Evolutionary conservation across 2,888 invertebrate species (phyloP), one percentile per base, ranked within the genome.

Genomic region (Drosophila siamana): DNA sequence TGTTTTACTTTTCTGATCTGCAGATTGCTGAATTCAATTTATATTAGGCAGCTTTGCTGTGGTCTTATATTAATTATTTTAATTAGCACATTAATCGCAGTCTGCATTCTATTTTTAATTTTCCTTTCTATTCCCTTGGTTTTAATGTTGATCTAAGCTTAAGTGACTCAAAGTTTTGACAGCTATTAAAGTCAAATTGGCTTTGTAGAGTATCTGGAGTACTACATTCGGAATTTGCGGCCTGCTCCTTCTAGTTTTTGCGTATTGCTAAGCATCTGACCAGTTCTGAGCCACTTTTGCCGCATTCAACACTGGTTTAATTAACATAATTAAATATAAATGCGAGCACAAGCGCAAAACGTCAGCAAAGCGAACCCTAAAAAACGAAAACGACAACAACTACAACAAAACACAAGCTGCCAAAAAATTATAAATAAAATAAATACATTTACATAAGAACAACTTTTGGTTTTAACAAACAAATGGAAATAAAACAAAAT

Each of bases 281-380:
- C 75, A 78, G 78, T 74, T 74, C 44, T 54, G 15, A 44, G 44
- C 40, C 6, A 55, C 47, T 22, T 46, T 52, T 41, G 50, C 30
- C 69, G 56, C 52, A 50, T 66, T 76, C 48, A 50, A 11, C 61
- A 30, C 28, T 41, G 48, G 44, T 67, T 74, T 51, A 80, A 84
- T 84, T 88, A 88, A 61, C 88, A 84, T 88, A 84, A 75, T 82
- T 87, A 77, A 86, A 76, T 69, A 71, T 66, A 87, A 88, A 84
- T 73, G 65, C 87, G 78, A 84, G 84, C 86, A 74, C 62, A 62
- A 44, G 46, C 66, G 43, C 24, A 47, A 51, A 50, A 54, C 64
- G 56, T 47, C 62, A 66, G 51, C 62, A 55, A 52, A 33, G n/a
- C 11, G 11, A 51, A 0, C 41, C 13, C 24, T 22, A 33, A 44